These are phyloP conservation scores for Lytechinus variegatus DNA, from an alignment of 35 echinoderm and acorn worm species.

Conservation along the genomic window DNA sequence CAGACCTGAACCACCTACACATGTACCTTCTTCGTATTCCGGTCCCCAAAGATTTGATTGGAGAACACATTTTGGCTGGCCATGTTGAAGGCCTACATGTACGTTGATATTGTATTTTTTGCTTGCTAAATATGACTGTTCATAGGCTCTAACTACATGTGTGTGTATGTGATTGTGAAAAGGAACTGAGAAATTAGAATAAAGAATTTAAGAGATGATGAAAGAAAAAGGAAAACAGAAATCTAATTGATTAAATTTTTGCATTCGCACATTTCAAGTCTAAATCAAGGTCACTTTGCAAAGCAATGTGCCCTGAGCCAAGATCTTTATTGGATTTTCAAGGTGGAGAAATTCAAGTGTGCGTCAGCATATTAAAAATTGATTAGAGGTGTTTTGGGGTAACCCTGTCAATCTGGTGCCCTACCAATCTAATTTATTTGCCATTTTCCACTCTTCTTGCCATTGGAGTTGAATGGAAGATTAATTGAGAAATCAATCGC, in stretches of 20 bases:
- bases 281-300: slow-evolving; percentile 8
- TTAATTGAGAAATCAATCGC: not conserved
- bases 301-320: not conserved
- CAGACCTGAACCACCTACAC: too few species aligned
- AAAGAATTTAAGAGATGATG: not conserved
- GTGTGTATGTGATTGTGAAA: not conserved
- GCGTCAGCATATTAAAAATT: not conserved
- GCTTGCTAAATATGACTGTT: too few species aligned
- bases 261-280: not conserved
- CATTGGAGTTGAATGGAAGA: not conserved
- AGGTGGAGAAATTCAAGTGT: not conserved
- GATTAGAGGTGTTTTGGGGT: not conserved
- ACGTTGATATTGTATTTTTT: too few species aligned
- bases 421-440: not conserved
- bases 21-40: too few species aligned
- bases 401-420: not conserved
- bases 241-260: not conserved
- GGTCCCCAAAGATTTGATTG: too few species aligned
- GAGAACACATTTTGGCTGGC: too few species aligned
- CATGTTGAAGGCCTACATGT: too few species aligned
- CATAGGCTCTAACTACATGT: too few species aligned
- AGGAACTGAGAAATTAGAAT: not conserved
- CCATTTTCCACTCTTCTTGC: not conserved
- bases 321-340: not conserved
- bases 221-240: not conserved